phyloP scores from a whole-genome alignment of 2,113 vertebrate species.

The Cranoglanis bouderius region DNA sequence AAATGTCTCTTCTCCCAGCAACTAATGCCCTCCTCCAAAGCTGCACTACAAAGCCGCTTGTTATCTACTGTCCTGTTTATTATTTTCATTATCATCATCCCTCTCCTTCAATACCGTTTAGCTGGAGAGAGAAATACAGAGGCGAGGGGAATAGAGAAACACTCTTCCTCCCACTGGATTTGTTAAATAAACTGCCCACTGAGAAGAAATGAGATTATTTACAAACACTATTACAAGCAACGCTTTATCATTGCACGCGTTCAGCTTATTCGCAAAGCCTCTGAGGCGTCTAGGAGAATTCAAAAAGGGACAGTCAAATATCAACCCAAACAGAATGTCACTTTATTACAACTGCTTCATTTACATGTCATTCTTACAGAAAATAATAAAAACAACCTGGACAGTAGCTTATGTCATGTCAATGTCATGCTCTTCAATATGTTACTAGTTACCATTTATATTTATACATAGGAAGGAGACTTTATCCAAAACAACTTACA shows the following conservation, averaged over 20 bases:
- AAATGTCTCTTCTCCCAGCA: constrained; percentile 71
- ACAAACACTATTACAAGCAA: constrained; percentile 72
- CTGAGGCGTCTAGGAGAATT: not conserved
- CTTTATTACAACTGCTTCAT: not conserved
- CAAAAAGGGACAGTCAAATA: not conserved
- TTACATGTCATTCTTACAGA: not conserved
- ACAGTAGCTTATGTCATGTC: not conserved
- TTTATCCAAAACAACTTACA: not conserved
- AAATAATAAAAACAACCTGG: not conserved
- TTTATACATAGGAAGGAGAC: not conserved
- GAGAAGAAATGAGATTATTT: constrained; percentile 74
- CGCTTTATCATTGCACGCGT: constrained; percentile 9
- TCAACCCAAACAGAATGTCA: not conserved
- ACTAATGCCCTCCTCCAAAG: constrained; percentile 55
- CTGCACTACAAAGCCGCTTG: constrained; percentile 75
- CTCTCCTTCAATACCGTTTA: constrained; percentile 52
- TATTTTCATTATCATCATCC: constrained; percentile 75
- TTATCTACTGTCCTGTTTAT: constrained; percentile 77
- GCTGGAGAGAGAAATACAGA: constrained; percentile 48
- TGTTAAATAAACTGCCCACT: constrained; percentile 75
- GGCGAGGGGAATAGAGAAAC: constrained; percentile 58
- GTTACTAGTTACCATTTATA: not conserved
- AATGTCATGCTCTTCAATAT: not conserved
- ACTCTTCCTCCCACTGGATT: constrained; percentile 69
- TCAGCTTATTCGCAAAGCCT: constrained; percentile 6